phyloP scores from a whole-genome alignment of 2,113 vertebrate species.

The Sminthopsis crassicaudata region DNA sequence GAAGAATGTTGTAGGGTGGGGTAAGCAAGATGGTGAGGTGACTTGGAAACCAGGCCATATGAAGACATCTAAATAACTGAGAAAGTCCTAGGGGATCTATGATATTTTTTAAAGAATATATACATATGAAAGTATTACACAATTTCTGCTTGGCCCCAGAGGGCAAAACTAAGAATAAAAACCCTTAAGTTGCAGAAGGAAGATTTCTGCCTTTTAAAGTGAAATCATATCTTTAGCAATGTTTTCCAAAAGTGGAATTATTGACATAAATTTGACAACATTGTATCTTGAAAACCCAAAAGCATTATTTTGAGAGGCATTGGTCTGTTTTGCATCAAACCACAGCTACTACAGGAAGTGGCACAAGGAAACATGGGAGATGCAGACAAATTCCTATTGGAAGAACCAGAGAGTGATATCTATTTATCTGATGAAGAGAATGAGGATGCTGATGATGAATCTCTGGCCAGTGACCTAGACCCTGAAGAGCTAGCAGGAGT shows the following conservation, averaged over 20 bases:
- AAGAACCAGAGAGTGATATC: conserved; percentile 85
- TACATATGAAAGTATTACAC: too few species aligned
- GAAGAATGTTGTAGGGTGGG: not conserved
- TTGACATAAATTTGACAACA: not conserved
- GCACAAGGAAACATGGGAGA: conserved; percentile 91
- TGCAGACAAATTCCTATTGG: conserved; percentile 85
- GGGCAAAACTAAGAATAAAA: too few species aligned
- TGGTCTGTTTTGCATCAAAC: not conserved
- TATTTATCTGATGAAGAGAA: conserved; percentile 87
- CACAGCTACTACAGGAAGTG: conserved; percentile 88
- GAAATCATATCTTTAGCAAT: not conserved
- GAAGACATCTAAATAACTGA: not conserved
- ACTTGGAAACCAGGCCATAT: too few species aligned
- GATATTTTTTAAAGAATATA: too few species aligned
- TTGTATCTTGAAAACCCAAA: not conserved
- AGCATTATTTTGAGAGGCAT: not conserved
- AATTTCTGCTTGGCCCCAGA: too few species aligned
- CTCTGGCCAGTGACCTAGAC: conserved; percentile 93
- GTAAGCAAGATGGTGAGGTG: too few species aligned
- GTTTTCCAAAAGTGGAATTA: not conserved
- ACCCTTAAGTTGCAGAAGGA: not conserved
- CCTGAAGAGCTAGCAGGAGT: conserved; percentile 91
- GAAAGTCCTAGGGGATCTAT: not conserved
- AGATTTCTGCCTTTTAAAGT: not conserved
- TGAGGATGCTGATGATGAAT: conserved; percentile 74